Base-by-base conservation (phyloP, 1,140 invertebrate species). In the Dendrolimus kikuchii region DNA sequence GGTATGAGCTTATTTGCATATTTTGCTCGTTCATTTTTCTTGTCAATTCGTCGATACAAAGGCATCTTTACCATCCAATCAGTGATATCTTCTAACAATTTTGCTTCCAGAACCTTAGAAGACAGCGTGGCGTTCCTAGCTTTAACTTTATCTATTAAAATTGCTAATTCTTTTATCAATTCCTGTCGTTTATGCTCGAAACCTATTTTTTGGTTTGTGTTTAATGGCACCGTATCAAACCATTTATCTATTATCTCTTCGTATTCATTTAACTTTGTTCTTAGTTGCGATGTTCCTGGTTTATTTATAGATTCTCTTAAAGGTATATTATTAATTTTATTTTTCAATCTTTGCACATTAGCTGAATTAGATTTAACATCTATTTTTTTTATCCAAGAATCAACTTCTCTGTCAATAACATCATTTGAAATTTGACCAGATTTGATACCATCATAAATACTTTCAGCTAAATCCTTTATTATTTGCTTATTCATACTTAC, bases 181-280 rank as follows among this genome's bases (percentile, higher is more conserved):
- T 45, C 49, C 40, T 55, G 46, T 45, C 40, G 49, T 38, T 40
- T 49, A 9, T 55, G 45, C 7, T 5, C 10, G n/a, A 55, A 50
- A 5, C 36, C 7, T 40, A 5, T 43, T 23, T 40, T 5, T 7
- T 40, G 48, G 38, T 51, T 46, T 8, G 41, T 41, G 36, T 44
- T 37, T 37, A 55, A 42, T 4, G 51, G 51, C 5, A 56, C 44
- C 23, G 38, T 37, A n/a, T 55, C 52, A 23, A 59, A 41, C 57
- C 57, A 59, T 8, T 54, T 49, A 36, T 54, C 57, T 10, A 59
- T 49, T 38, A 52, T 51, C 39, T 59, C 52, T 51, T 59, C 57
- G 40, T 59, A 59, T 44, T 45, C n/a, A 36, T 46, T 51, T 4
- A 59, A 49, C 6, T 42, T 2, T 23, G 23, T 10, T 36, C 10